Percentiles rank a stretch among this genome's conserved stretches.
Evolutionary conservation across 2,113 vertebrate species (phyloP).

Genomic region (Struthidea cinerea): DNA sequence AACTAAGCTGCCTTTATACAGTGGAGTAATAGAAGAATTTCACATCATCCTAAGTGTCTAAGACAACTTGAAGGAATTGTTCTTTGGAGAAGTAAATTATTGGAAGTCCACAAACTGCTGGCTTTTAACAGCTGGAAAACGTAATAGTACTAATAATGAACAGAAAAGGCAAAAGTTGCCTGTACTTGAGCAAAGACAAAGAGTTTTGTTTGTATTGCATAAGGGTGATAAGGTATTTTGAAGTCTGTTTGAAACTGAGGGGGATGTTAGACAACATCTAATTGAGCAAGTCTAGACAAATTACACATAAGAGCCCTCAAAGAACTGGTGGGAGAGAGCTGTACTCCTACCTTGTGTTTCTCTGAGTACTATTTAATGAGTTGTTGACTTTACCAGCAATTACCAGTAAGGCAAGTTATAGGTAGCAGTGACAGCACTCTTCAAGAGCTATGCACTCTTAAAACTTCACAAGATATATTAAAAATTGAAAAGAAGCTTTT

Average conservation of each 20-base stretch:
- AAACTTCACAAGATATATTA: background rate
- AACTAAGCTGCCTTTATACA: background rate
- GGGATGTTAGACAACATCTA: background rate
- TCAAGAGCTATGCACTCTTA: background rate
- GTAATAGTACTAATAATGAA: background rate
- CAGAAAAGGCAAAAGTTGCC: background rate
- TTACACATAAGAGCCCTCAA: background rate
- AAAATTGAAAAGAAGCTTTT: background rate
- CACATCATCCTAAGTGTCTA: background rate
- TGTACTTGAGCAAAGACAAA: background rate
- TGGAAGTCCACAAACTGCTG: background rate
- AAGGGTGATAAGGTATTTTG: background rate
- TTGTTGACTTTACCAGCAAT: background rate
- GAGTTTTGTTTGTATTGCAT: background rate
- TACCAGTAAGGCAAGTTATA: background rate
- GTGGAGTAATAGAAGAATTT: background rate
- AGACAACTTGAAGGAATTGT: background rate
- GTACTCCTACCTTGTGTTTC: background rate
- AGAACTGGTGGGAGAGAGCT: background rate
- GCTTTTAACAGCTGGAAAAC: background rate
- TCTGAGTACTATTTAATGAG: background rate
- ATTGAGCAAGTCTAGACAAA: slow-evolving; percentile 10
- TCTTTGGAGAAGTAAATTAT: background rate
- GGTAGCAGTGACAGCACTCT: background rate
- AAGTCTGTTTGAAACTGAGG: background rate